A percentile compares a stretch with the other conserved stretches of the same genome.
Conservation (phyloP, 1,140 invertebrate genomes). For the Whitmania pigra region DNA sequence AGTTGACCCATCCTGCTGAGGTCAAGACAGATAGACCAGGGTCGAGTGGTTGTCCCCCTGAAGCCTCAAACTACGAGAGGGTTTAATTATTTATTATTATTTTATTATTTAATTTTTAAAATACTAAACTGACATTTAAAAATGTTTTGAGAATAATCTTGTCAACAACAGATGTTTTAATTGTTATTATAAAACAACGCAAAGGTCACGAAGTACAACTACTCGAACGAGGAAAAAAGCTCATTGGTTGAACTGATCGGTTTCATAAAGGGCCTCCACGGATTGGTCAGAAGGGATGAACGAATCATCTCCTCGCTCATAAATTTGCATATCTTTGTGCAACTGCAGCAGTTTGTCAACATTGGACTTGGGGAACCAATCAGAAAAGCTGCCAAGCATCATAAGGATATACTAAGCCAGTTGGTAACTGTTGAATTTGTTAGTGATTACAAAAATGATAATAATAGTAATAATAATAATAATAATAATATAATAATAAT, state of each 20-base stretch:
- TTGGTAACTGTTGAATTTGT: neutral
- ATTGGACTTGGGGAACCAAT: conserved; percentile 75
- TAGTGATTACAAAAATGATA: no score
- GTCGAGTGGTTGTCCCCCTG: conserved; percentile 63
- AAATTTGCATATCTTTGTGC: conserved; percentile 80
- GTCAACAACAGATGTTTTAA: neutral
- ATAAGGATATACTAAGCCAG: conserved; percentile 75
- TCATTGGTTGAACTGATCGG: conserved; percentile 95
- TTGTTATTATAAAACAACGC: neutral
- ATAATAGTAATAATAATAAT: no score
- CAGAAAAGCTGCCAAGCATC: conserved; percentile 91
- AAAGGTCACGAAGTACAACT: conserved; percentile 84
- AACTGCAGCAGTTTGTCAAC: conserved; percentile 95
- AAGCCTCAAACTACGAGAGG: conserved; percentile 96
- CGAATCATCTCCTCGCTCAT: conserved; percentile 92
- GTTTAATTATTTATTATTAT: conserved; percentile 16
- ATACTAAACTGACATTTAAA: no score
- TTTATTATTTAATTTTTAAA: no score
- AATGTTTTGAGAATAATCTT: no score
- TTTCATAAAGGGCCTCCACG: conserved; percentile 97
- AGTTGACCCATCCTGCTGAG: conserved; percentile 90
- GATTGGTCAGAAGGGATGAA: conserved; percentile 91
- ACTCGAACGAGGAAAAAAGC: conserved; percentile 91
- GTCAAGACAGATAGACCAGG: conserved; percentile 72
- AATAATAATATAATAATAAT: no score